Evolutionary conservation across 2,888 invertebrate species (phyloP), one percentile per base, ranked within the genome.

Genomic region (Dendrolimus pini): DNA sequence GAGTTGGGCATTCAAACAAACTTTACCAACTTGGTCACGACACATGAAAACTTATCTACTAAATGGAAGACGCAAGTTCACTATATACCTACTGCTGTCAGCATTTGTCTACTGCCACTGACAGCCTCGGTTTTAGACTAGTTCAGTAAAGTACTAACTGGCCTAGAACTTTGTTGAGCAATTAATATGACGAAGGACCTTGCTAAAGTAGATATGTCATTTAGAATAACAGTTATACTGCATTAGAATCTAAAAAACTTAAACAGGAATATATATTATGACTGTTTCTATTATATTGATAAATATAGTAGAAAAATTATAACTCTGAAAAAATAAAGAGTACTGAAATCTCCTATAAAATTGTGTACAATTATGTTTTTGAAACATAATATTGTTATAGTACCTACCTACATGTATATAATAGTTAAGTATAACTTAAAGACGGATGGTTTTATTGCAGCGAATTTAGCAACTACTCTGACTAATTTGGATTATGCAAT

Each of bases 391-490:
- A 30, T 30, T 30, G 3, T 6, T 30, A 6, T 30, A 6, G 30
- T 30, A 6, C 30, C 6, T 30, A 6, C 30, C 6, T 6, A 30
- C 30, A 30, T 30, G 30, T 30, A 3, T 30, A 30, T 30, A 30
- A 30, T 30, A 30, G 30, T 30, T 30, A 3, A 30, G 6, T 30
- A 30, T 30, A 30, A 30, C 6, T 30, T 30, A 30, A 30, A 30
- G 6, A 30, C 30, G 30, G 47, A 66, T 64, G 61, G 14, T 55
- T 41, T 68, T 57, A 60, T 92, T 92, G 1, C 92, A 97, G 97
- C 94, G 55, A 96, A 95, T 74, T 91, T 95, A 68, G 95, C 96
- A 0, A 93, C 93, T 69, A 94, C 93, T 47, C 88, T 93, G 56
- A 92, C 93, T 59, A 93, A 94, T 71, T 87, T 96, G 75, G 94